Evolutionary conservation across 2,888 invertebrate species (phyloP).

Genomic region (Orthosia incerta): DNA sequence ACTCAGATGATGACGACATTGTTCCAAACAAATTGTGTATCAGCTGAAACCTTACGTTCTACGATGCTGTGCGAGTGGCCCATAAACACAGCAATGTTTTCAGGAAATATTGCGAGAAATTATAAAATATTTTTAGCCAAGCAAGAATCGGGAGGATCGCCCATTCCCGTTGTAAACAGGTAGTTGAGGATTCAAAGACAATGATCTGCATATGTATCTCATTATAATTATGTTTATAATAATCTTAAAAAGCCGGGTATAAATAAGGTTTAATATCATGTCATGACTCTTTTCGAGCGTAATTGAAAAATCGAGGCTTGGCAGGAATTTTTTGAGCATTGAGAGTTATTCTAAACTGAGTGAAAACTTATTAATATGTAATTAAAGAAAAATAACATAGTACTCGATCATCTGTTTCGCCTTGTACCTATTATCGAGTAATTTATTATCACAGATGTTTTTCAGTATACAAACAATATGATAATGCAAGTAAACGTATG

Average conservation of each 20-base stretch:
- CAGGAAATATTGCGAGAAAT: neutral
- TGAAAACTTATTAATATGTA: neutral
- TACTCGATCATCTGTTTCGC: neutral
- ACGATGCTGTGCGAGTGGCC: neutral
- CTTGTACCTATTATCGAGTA: constrained; percentile 26
- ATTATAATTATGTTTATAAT: neutral
- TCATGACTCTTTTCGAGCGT: neutral
- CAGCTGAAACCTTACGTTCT: neutral
- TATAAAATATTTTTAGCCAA: neutral
- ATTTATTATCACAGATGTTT: constrained; percentile 38
- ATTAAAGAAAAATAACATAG: constrained; percentile 3
- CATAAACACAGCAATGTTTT: neutral
- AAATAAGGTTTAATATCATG: constrained; percentile 5
- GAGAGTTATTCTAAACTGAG: neutral
- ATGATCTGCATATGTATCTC: neutral
- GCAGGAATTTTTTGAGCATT: neutral
- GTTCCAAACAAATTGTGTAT: neutral
- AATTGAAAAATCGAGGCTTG: neutral
- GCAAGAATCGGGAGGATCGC: neutral
- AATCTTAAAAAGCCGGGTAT: neutral
- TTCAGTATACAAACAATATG: constrained; percentile 4
- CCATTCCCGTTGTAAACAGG: neutral
- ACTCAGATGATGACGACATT: neutral
- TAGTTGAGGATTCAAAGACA: neutral
- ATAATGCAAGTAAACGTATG: constrained; percentile 7